phyloP scores from a whole-genome alignment of 2,888 invertebrate genomes.

The Myopa tessellatipennis region DNA sequence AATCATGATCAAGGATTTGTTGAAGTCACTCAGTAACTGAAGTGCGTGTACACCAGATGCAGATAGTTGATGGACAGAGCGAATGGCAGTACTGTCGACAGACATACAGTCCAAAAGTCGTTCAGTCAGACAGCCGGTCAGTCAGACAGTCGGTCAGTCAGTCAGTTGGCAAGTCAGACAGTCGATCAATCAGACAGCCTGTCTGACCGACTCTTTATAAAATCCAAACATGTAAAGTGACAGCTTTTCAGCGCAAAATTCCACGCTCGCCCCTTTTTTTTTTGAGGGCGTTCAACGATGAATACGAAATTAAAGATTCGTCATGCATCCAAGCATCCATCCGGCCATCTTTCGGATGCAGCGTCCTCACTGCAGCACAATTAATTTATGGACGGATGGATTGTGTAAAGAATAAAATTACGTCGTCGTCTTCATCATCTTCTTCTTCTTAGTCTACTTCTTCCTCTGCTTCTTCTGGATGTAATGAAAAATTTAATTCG shows the following conservation, averaged over 20 bases:
- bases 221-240: constrained; percentile 21
- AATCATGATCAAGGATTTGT: constrained; percentile 4
- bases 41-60: background rate
- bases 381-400: too few relatives aligned
- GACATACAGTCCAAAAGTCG: background rate
- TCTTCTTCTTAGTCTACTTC: background rate
- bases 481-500: constrained; percentile 6
- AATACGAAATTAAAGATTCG: constrained; percentile 2
- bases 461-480: background rate
- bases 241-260: constrained; percentile 21
- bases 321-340: background rate
- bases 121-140: background rate
- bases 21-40: background rate
- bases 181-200: background rate
- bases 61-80: too few relatives aligned
- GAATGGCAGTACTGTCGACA: background rate
- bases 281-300: background rate
- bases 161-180: background rate
- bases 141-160: background rate
- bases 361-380: too few relatives aligned
- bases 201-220: background rate
- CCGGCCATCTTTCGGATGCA: background rate
- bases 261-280: constrained; percentile 6
- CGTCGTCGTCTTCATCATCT: too few relatives aligned
- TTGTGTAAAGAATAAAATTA: too few relatives aligned